Evolutionary conservation across 2,797 vertebrate species (phyloP).

Genomic region (Helicolenus hilgendorfi): DNA sequence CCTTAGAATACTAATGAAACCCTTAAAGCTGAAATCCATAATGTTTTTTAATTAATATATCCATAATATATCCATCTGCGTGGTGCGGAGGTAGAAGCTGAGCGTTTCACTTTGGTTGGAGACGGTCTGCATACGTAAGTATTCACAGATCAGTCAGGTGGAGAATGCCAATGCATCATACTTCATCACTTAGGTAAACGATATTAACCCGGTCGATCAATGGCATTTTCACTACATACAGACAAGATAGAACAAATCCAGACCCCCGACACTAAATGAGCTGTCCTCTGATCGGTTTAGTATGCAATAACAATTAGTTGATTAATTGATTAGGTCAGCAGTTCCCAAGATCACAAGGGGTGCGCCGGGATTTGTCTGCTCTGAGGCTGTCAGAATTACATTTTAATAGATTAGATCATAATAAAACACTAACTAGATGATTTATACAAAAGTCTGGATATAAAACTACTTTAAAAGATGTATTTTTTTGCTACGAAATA

Average conservation of each 20-base stretch:
- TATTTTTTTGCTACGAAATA: no score
- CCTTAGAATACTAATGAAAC: constrained; percentile 48
- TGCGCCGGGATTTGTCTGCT: no score
- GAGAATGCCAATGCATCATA: not conserved
- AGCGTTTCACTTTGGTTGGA: not conserved
- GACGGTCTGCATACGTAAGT: not conserved
- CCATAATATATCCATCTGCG: constrained; percentile 24
- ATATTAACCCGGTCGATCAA: not conserved
- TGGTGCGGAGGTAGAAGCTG: not conserved
- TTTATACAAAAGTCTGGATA: no score
- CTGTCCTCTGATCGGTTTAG: no score
- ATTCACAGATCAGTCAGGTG: not conserved
- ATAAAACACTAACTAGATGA: no score
- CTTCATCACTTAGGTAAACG: constrained; percentile 2
- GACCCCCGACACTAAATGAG: not conserved
- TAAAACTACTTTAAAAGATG: no score
- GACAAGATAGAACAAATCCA: not conserved
- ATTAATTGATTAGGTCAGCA: not conserved
- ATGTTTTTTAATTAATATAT: constrained; percentile 64
- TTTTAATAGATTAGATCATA: not conserved
- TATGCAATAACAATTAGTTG: not conserved
- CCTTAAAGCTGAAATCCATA: constrained; percentile 65
- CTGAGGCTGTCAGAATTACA: not conserved
- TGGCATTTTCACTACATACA: not conserved
- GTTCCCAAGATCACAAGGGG: not conserved